A percentile compares a stretch with the other conserved stretches of the same genome.
Evolutionary conservation across 2,888 invertebrate species (phyloP).

Genomic region (Hypomecis punctinalis): DNA sequence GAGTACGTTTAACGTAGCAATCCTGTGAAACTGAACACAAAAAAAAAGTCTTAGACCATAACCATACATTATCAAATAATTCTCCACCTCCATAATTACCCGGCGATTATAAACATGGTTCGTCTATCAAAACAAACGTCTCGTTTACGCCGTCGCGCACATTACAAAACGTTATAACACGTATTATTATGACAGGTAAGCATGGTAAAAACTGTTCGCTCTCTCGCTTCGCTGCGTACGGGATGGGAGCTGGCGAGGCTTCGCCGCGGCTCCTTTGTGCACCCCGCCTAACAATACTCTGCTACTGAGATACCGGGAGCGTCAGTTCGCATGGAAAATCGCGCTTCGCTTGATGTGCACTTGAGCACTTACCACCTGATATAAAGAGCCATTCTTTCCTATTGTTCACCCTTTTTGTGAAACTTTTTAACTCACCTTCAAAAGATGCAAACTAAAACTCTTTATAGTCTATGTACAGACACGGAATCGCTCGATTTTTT

Average conservation of each 20-base stretch:
- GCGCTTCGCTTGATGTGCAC: constrained; percentile 73
- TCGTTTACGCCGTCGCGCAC: constrained; percentile 56
- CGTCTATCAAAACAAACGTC: constrained; percentile 61
- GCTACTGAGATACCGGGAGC: constrained; percentile 62
- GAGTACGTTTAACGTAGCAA: too few relatives aligned
- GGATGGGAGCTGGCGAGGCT: constrained; percentile 39
- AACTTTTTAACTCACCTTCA: constrained; percentile 61
- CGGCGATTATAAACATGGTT: constrained; percentile 43
- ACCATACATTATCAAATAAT: not conserved
- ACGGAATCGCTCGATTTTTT: too few relatives aligned
- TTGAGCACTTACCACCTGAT: constrained; percentile 79
- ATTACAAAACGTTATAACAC: constrained; percentile 63
- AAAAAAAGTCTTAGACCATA: too few relatives aligned
- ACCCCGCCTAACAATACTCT: constrained; percentile 56
- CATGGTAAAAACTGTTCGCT: constrained; percentile 57
- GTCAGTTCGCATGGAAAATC: constrained; percentile 66
- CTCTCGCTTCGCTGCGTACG: constrained; percentile 57
- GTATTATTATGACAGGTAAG: constrained; percentile 65
- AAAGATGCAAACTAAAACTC: constrained; percentile 37
- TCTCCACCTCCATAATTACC: constrained; percentile 31
- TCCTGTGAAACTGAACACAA: too few relatives aligned
- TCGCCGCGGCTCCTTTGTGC: constrained; percentile 67
- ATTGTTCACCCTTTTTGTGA: constrained; percentile 64
- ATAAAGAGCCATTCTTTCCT: constrained; percentile 64
- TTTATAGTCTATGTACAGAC: too few relatives aligned